Base-by-base conservation (phyloP, 1,140 invertebrate genomes). In the Cherax quadricarinatus region DNA sequence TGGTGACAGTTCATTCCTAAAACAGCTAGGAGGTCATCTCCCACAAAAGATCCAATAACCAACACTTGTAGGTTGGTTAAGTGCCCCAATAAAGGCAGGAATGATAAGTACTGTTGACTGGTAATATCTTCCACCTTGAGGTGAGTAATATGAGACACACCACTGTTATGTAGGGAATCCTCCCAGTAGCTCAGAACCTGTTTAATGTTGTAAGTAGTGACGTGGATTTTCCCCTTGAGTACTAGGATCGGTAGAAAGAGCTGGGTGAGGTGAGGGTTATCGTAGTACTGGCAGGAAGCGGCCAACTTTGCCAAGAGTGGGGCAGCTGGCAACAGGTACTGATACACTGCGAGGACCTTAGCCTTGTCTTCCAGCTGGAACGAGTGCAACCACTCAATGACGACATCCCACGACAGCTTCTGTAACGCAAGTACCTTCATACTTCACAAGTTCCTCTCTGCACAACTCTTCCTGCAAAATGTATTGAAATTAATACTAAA, bases 241-340 rank as follows among this genome's bases (percentile, higher is more conserved):
- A 86, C 51, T 62, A 91, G 53, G n/a, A 86, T 62, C 4, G 89
- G 89, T n/a, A 91, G 30, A 49, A 91, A 91, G 24, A 91, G 12
- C 60, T 80, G 24, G 14, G 89, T 91, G 41, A 91, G n/a, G 14
- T 70, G 79, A 4, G 89, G 53, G 30, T 12, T 16, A 49, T 24
- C 24, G 24, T 91, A 66, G 60, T 91, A 91, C 51, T 62, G 57
- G 84, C 83, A 86, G 0, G 62, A 41, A 41, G 57, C 3, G 41
- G 83, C 89, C 24, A 91, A 51, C 24, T 91, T 73, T 49, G 57
- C 75, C 7, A 85, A 51, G 41, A 85, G 83, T 14, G 89, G 89
- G 2, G 89, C 24, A 21, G 84, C 89, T 80, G 83, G 84, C n/a
- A 91, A 70, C n/a, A 91, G 89, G 78, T 91, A 91, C 73, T 91